Base-by-base conservation (phyloP, 2,888 invertebrate genomes). In the Pharmacophagus antenor region DNA sequence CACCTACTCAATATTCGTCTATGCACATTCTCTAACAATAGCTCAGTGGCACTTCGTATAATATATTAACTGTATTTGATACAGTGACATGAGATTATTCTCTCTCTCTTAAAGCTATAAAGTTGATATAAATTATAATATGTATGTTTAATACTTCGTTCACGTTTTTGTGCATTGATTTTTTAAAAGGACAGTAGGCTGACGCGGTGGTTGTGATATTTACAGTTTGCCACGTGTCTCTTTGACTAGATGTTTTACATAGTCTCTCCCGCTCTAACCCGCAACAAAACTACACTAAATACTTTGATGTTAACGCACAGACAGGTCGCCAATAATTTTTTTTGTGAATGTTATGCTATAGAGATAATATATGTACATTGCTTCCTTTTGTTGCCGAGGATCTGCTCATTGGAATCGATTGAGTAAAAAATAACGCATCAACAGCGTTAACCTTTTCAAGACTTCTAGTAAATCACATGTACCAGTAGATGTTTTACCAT, bases 111-210 rank as follows among this genome's bases (percentile, higher is more conserved):
- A 88, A 87, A 85, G 84, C 88, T 88, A 79, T 79, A 73, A 62
- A 67, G 76, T 80, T 84, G 85, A 85, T 84, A 84, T 84, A 80
- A 77, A 77, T 75, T 72, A 73, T 69, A 70, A 68, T 79, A 82
- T 85, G 82, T 84, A 84, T 87, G 80, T 84, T 80, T 82, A 86
- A 88, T 88, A 88, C 83, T 83, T 83, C 70, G 71, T 70, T 74
- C n/a, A 67, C 67, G 66, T 63, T 65, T 71, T 83, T 82, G 84
- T 86, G 88, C 87, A 85, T 82, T 82, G 83, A 74, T 74, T 65
- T 62, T n/a, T 66, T 63, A 54, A 49, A 57, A 58, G 65, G 57
- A 55, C 51, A 61, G 66, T 60, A 69, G 52, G 63, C 61, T 68
- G 69, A 70, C 75, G 78, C 73, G 70, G 65, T 67, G 61, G 65